Evolutionary conservation across 2,797 vertebrate species (phyloP).

Genomic region (Neomorphus geoffroyi): DNA sequence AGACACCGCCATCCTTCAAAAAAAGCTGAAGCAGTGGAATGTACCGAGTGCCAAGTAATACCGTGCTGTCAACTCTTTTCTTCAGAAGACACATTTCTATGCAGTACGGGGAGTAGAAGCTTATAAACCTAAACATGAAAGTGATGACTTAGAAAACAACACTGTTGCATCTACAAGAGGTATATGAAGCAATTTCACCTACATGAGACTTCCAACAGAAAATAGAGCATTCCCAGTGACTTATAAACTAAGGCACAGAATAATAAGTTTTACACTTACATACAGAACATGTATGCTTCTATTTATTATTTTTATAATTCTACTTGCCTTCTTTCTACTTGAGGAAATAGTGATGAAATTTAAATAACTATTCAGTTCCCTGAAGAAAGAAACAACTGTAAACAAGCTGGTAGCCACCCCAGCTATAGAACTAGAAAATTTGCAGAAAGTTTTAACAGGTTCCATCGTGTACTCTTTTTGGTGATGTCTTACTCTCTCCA

Average conservation of each 20-base stretch:
- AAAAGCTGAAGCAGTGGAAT: neutral
- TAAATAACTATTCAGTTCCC: neutral
- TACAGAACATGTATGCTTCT: neutral
- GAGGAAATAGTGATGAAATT: neutral
- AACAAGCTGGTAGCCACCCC: neutral
- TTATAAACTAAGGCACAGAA: neutral
- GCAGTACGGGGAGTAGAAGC: neutral
- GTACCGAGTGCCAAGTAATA: neutral
- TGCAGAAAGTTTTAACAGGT: neutral
- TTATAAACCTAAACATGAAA: neutral
- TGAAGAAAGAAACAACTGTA: neutral
- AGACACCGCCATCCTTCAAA: neutral
- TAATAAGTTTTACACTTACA: neutral
- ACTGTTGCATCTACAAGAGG: neutral
- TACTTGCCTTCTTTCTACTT: neutral
- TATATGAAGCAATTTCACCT: neutral
- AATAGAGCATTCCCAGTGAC: neutral
- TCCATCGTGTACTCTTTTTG: neutral
- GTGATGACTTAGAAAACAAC: neutral
- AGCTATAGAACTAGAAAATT: neutral
- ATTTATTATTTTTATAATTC: neutral
- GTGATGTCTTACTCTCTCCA: neutral
- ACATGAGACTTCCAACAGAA: neutral
- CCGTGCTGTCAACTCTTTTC: no score
- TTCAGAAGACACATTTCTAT: neutral